These are phyloP conservation scores for Nasua narica DNA, from an alignment of 2,797 vertebrate genomes.

Conservation along the genomic window DNA sequence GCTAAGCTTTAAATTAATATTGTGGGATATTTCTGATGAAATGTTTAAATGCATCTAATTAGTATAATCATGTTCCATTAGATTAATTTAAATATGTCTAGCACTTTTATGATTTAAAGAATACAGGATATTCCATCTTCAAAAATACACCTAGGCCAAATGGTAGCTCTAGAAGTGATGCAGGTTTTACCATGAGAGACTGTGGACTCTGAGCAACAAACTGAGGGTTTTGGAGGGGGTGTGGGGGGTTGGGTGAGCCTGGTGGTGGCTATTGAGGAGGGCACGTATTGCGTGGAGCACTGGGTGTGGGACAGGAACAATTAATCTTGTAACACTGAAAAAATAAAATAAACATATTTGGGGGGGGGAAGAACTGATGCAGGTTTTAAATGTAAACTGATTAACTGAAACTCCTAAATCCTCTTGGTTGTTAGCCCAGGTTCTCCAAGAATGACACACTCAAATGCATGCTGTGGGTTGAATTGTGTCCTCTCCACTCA, in stretches of 20 bases:
- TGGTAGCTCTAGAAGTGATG: not conserved
- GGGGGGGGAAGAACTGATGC: too few relatives aligned
- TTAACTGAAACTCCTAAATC: not conserved
- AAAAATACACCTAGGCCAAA: not conserved
- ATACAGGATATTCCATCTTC: slow-evolving; percentile 12
- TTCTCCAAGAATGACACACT: not conserved
- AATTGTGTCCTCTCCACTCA: not conserved
- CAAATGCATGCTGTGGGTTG: not conserved
- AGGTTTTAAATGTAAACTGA: slow-evolving; percentile 9
- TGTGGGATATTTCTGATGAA: slow-evolving; percentile 45
- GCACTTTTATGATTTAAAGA: slow-evolving; percentile 13
- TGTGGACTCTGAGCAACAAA: too few relatives aligned
- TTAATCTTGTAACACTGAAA: too few relatives aligned
- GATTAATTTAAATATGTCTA: slow-evolving; percentile 50
- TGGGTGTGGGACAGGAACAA: too few relatives aligned
- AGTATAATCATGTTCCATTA: slow-evolving; percentile 54
- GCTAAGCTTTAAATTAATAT: slow-evolving; percentile 60
- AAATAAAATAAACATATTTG: too few relatives aligned
- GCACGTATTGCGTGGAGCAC: too few relatives aligned
- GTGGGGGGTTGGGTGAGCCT: too few relatives aligned
- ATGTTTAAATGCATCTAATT: slow-evolving; percentile 48
- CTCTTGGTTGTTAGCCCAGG: not conserved
- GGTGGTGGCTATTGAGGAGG: too few relatives aligned
- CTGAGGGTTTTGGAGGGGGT: too few relatives aligned
- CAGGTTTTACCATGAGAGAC: too few relatives aligned